Evolutionary conservation across 1,140 invertebrate genomes (phyloP).

Genomic region (Drosophila nebulosa): DNA sequence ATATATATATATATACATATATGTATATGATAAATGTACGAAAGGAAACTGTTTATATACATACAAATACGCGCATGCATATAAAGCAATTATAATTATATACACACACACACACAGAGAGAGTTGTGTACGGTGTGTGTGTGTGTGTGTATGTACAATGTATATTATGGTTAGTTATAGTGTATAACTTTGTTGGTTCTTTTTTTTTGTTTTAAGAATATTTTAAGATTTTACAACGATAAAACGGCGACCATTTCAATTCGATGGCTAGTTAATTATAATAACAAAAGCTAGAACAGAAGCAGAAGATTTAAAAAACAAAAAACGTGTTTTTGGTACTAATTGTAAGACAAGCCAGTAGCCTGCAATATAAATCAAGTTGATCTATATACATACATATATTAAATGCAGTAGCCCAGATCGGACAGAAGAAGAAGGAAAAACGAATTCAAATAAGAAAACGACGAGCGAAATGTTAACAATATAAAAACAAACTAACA

Average conservation of each 20-base stretch:
- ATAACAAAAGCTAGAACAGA: constrained; percentile 8
- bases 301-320: constrained; percentile 37
- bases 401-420: too few species aligned
- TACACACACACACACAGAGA: constrained; percentile 38
- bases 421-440: too few species aligned
- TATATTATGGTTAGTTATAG: constrained; percentile 74
- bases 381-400: constrained; percentile 1
- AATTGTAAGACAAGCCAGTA: constrained; percentile 42
- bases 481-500: constrained; percentile 24
- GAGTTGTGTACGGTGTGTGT: too few species aligned
- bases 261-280: neutral
- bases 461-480: constrained; percentile 39
- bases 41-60: constrained; percentile 64
- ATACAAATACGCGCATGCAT: constrained; percentile 39
- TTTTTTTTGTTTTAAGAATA: constrained; percentile 65
- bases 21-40: constrained; percentile 34
- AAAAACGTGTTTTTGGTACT: constrained; percentile 44
- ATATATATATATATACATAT: neutral
- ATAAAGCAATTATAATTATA: constrained; percentile 43
- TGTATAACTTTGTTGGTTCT: constrained; percentile 53
- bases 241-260: constrained; percentile 24
- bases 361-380: constrained; percentile 59
- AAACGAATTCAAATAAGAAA: too few species aligned
- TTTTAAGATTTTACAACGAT: constrained; percentile 69
- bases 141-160: constrained; percentile 26